Percentiles rank a stretch among this genome's conserved stretches.
phyloP scores from a whole-genome alignment of 92 coral and sea anemone species.

The Scolanthus callimorphus region DNA sequence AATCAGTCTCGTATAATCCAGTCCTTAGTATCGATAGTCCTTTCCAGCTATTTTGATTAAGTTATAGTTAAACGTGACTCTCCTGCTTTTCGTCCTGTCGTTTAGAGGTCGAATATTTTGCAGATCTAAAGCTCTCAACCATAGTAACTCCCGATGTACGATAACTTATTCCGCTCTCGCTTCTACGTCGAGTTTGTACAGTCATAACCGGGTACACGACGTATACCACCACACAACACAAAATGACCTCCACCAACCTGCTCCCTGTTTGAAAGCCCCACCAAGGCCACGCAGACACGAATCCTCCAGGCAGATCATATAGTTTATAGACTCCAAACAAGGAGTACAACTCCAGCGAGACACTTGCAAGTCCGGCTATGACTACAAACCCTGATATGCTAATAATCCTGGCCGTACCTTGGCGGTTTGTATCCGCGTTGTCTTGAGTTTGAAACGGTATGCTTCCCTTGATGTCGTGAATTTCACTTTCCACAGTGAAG shows the following conservation, averaged over 20 bases:
- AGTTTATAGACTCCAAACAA: constrained; percentile 59
- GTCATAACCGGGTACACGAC: constrained; percentile 58
- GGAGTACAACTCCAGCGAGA: constrained; percentile 47
- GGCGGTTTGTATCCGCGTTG: constrained; percentile 5
- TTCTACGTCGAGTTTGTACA: no score
- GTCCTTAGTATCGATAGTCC: no score
- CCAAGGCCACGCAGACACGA: constrained; percentile 79
- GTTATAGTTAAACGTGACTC: no score
- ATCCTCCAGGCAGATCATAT: constrained; percentile 27
- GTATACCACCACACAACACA: constrained; percentile 62
- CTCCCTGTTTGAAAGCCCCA: constrained; percentile 54
- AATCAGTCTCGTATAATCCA: no score
- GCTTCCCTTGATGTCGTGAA: background rate
- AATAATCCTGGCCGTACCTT: constrained; percentile 56
- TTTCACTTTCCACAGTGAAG: constrained; percentile 5
- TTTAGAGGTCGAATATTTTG: no score
- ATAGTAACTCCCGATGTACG: no score
- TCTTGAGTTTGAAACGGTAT: background rate
- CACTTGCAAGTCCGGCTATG: constrained; percentile 43
- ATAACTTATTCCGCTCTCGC: no score
- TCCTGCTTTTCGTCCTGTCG: no score
- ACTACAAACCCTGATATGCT: constrained; percentile 61
- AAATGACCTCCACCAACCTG: constrained; percentile 35
- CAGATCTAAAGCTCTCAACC: no score
- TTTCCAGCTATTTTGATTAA: no score